Conservation (phyloP, 2,113 vertebrate species). For the Hemiscyllium ocellatum region DNA sequence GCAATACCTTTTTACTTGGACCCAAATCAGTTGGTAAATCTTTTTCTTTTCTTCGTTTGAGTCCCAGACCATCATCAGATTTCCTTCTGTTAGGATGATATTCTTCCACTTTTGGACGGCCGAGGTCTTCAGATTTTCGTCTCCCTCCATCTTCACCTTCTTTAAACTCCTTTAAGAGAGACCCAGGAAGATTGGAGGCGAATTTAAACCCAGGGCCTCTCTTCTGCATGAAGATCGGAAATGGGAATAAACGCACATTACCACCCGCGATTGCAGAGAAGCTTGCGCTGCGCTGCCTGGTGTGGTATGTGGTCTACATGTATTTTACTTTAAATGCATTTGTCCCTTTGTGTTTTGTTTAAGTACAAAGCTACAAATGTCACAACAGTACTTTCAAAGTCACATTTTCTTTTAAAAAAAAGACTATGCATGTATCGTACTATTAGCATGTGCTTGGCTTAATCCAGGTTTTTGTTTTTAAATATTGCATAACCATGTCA, state of each 20-base stretch:
- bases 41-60: slow-evolving; percentile 30
- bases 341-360: neutral
- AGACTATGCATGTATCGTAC: neutral
- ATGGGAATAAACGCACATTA: slow-evolving; percentile 38
- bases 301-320: slow-evolving; percentile 36
- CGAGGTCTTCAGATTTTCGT: slow-evolving; percentile 23
- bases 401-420: neutral
- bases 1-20: slow-evolving; percentile 35
- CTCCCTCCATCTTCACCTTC: slow-evolving; percentile 36
- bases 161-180: slow-evolving; percentile 38
- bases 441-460: neutral
- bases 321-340: slow-evolving; percentile 27
- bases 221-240: slow-evolving; percentile 37
- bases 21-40: slow-evolving; percentile 30
- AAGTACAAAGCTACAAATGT: slow-evolving; percentile 17
- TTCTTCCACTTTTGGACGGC: slow-evolving; percentile 28
- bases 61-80: slow-evolving; percentile 30
- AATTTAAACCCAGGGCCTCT: slow-evolving; percentile 38
- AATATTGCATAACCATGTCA: neutral
- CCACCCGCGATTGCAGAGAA: slow-evolving; percentile 38
- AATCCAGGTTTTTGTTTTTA: neutral
- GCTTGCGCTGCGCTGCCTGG: slow-evolving; percentile 37
- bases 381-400: neutral
- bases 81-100: slow-evolving; percentile 33
- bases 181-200: slow-evolving; percentile 38